Evolutionary conservation across 2,113 vertebrate species (phyloP).

Genomic region (Cottus gobio): DNA sequence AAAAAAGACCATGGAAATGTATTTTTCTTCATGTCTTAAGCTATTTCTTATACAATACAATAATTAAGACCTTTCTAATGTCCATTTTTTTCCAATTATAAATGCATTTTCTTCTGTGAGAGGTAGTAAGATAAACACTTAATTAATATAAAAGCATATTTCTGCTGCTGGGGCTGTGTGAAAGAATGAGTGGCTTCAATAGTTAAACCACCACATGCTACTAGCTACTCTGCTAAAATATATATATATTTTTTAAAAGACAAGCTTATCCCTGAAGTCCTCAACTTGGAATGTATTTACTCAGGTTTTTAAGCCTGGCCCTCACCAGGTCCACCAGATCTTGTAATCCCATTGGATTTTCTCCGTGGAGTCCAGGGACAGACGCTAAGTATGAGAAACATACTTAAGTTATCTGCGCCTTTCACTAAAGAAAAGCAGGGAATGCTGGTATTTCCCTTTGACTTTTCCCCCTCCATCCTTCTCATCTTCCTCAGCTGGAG

Average conservation of each 20-base stretch:
- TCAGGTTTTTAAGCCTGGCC: constrained; percentile 21
- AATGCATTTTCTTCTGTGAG: constrained; percentile 3
- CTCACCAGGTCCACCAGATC: neutral
- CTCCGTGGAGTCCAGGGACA: constrained; percentile 26
- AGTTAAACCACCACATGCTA: constrained; percentile 44
- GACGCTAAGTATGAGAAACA: constrained; percentile 40
- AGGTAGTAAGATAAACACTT: constrained; percentile 30
- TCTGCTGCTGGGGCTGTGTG: constrained; percentile 33
- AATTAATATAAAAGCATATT: constrained; percentile 31
- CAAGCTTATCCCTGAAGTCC: constrained; percentile 10
- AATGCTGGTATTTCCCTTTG: constrained; percentile 35
- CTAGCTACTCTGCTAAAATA: constrained; percentile 19
- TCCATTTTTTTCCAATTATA: neutral
- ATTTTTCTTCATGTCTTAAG: neutral
- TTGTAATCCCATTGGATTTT: neutral
- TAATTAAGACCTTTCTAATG: neutral
- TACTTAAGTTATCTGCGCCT: constrained; percentile 38
- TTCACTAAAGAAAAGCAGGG: constrained; percentile 20
- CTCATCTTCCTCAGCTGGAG: constrained; percentile 47
- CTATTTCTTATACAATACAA: neutral
- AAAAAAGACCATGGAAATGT: neutral
- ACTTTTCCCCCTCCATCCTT: constrained; percentile 45
- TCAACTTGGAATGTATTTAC: constrained; percentile 18
- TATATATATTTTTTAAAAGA: no score
- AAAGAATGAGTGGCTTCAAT: constrained; percentile 55